phyloP scores from a whole-genome alignment of 2,797 vertebrate species.

The Pangasius krempfi region DNA sequence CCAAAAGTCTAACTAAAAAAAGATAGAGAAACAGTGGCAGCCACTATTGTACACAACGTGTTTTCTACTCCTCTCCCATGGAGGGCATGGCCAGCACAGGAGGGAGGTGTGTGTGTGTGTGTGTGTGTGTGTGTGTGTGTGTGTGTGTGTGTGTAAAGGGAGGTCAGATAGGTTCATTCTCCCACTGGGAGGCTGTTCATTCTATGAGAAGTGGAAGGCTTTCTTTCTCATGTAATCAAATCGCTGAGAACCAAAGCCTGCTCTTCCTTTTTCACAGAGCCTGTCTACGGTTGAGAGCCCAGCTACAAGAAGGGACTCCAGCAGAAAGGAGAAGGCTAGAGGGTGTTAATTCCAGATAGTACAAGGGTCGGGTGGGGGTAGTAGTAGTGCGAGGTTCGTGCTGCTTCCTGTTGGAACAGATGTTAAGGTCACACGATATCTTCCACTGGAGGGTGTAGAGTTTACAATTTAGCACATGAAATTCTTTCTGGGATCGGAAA shows the following conservation, averaged over 20 bases:
- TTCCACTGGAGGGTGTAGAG: constrained; percentile 40
- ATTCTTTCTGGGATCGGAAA: constrained; percentile 14
- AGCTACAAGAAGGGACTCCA: constrained; percentile 13
- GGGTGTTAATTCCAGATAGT: constrained; percentile 43
- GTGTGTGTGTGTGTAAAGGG: constrained; percentile 30
- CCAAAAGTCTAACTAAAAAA: constrained; percentile 65
- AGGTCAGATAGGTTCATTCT: constrained; percentile 42
- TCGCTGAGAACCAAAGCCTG: constrained; percentile 69
- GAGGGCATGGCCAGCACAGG: constrained; percentile 50
- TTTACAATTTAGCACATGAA: constrained; percentile 46
- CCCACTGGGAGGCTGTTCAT: constrained; percentile 54
- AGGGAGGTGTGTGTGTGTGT: constrained; percentile 32
- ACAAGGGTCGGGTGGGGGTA: constrained; percentile 23
- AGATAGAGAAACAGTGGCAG: constrained; percentile 71
- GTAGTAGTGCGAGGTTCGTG: constrained; percentile 22
- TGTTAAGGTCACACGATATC: constrained; percentile 50
- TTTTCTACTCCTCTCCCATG: constrained; percentile 69
- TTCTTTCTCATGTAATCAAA: constrained; percentile 72
- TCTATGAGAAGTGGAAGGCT: constrained; percentile 62
- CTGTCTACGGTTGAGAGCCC: constrained; percentile 27
- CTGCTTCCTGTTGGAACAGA: constrained; percentile 52
- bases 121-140: constrained; percentile 46
- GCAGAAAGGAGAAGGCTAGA: background rate
- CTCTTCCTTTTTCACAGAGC: constrained; percentile 41
- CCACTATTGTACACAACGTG: constrained; percentile 69